Evolutionary conservation across 2,113 vertebrate genomes (phyloP).

Genomic region (Melanostigma gelatinosum): DNA sequence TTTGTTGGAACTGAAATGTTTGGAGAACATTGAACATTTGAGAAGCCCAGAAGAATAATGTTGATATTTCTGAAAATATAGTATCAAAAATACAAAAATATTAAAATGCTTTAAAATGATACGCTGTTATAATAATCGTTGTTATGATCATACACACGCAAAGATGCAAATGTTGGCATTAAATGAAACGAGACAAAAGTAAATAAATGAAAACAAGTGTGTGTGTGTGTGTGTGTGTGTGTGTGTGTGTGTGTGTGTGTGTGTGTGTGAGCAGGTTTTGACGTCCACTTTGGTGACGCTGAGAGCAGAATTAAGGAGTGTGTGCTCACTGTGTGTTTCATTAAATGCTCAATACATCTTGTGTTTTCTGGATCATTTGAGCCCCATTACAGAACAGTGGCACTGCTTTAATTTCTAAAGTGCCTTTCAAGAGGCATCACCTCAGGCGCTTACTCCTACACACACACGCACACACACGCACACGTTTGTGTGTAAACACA

Average conservation of each 20-base stretch:
- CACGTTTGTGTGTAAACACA: conserved; percentile 3
- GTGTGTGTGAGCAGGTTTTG: conserved; percentile 44
- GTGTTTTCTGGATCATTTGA: conserved; percentile 89
- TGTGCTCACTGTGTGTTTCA: conserved; percentile 78
- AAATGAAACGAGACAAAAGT: neutral
- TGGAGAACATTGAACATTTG: neutral
- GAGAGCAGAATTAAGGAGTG: conserved; percentile 75
- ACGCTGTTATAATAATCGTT: neutral
- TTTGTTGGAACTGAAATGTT: neutral
- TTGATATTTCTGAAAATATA: neutral
- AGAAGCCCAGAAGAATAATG: neutral
- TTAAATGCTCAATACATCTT: conserved; percentile 89
- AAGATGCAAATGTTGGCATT: neutral
- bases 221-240: neutral
- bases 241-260: too few relatives aligned
- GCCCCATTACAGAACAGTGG: conserved; percentile 86
- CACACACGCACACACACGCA: conserved; percentile 16
- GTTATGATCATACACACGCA: too few relatives aligned
- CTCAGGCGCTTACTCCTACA: conserved; percentile 78
- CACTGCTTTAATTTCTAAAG: conserved; percentile 87
- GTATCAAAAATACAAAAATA: neutral
- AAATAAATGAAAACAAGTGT: neutral
- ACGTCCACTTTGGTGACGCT: conserved; percentile 53
- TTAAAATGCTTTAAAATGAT: neutral
- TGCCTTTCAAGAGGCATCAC: conserved; percentile 84